Percentiles rank a stretch among this genome's conserved stretches.
Conservation (phyloP, 2,888 invertebrate genomes). For the Pyralis farinalis region DNA sequence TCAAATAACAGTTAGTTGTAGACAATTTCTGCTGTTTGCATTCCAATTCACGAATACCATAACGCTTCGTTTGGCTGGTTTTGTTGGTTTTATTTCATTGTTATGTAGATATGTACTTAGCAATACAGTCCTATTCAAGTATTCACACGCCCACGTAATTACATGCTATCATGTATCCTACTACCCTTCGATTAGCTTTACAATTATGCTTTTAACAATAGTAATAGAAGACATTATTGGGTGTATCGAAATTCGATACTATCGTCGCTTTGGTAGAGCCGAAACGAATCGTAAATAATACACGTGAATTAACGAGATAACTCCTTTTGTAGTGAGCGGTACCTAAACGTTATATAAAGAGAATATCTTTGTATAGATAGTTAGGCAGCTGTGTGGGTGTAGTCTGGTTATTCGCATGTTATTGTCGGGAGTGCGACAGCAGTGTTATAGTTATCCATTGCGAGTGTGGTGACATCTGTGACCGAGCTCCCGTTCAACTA, state of each 20-base stretch:
- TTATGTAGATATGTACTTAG: conserved; percentile 21
- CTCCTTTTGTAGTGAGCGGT: conserved; percentile 50
- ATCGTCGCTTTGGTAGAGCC: conserved; percentile 55
- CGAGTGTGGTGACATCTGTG: conserved; percentile 57
- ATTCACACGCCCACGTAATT: background rate
- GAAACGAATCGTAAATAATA: conserved; percentile 74
- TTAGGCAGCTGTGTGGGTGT: conserved; percentile 44
- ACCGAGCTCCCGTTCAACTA: conserved; percentile 48
- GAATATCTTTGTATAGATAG: conserved; percentile 32
- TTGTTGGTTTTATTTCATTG: conserved; percentile 37
- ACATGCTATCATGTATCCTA: conserved; percentile 10
- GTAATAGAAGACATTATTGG: conserved; percentile 71
- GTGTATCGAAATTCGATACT: conserved; percentile 68
- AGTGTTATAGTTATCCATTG: conserved; percentile 34
- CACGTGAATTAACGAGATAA: conserved; percentile 66
- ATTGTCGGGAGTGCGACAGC: conserved; percentile 37
- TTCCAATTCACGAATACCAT: conserved; percentile 40
- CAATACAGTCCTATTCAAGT: background rate
- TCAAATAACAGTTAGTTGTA: conserved; percentile 65
- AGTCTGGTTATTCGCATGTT: conserved; percentile 38
- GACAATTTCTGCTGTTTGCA: conserved; percentile 61
- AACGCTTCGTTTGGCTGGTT: conserved; percentile 31
- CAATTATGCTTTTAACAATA: conserved; percentile 52
- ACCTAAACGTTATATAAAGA: conserved; percentile 29
- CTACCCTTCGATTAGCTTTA: conserved; percentile 33